Conservation (phyloP, 2,797 vertebrate genomes). For the Iguana delicatissima region DNA sequence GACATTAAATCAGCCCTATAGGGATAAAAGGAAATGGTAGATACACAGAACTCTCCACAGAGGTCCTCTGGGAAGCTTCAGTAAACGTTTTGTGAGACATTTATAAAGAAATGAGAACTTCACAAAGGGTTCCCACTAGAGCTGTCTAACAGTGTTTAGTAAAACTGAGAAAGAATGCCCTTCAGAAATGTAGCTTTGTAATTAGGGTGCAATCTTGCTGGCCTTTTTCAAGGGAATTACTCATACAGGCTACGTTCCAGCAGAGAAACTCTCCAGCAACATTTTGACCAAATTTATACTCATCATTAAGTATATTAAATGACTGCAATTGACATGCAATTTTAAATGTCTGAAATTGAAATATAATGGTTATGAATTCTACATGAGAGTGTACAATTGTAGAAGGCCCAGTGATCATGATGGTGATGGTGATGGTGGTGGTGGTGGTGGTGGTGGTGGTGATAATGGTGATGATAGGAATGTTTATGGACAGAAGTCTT, state of each 20-base stretch:
- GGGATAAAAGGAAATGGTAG: slow-evolving; percentile 15
- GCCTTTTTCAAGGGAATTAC: slow-evolving; percentile 6
- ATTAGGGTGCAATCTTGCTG: slow-evolving; percentile 24
- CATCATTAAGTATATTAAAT: background rate
- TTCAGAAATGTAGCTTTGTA: background rate
- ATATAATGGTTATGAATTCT: background rate
- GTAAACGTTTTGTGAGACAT: background rate
- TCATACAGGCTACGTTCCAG: background rate
- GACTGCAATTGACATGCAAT: background rate
- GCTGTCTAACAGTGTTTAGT: background rate
- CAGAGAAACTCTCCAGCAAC: background rate
- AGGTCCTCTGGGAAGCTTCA: background rate
- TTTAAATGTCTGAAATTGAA: background rate
- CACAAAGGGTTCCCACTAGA: slow-evolving; percentile 10
- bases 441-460: no score
- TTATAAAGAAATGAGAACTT: background rate
- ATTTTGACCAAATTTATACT: background rate
- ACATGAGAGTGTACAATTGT: background rate
- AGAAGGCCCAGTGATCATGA: no score
- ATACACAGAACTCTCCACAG: fast-evolving
- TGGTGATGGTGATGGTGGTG: no score
- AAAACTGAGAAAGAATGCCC: background rate
- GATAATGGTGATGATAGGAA: no score
- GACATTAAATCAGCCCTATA: slow-evolving; percentile 18
- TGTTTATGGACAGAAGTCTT: no score